A percentile compares a stretch with the other conserved stretches of the same genome.
Conservation (phyloP, 64 coral and sea anemone genomes). For the Porites lutea region DNA sequence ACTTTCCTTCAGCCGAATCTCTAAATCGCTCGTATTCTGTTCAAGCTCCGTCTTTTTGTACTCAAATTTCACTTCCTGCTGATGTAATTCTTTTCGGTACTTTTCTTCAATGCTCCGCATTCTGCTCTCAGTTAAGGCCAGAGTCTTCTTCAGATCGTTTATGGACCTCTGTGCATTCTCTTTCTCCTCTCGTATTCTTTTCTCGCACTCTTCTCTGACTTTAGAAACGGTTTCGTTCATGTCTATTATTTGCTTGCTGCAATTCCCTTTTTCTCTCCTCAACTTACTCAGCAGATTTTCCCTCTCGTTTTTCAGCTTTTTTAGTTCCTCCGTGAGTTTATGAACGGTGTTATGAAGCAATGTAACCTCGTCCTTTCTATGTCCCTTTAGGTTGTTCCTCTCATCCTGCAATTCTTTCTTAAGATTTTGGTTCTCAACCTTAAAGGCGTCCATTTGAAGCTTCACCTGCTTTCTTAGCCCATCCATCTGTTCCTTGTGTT, state of each 20-base stretch:
- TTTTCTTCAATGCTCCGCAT: constrained; percentile 45
- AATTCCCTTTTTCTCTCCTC: neutral
- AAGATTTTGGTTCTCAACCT: constrained; percentile 37
- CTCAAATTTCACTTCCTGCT: constrained; percentile 30
- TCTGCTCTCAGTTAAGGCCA: constrained; percentile 23
- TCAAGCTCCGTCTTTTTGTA: constrained; percentile 37
- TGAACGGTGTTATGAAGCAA: neutral
- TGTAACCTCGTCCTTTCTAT: neutral
- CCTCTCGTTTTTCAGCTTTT: constrained; percentile 52
- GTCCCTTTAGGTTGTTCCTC: neutral
- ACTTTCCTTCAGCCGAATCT: constrained; percentile 7
- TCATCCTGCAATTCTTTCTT: constrained; percentile 12
- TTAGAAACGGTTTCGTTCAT: neutral
- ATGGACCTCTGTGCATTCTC: constrained; percentile 7
- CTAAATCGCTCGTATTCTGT: neutral
- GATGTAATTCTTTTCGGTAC: constrained; percentile 15
- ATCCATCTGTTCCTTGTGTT: constrained; percentile 49
- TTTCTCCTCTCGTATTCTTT: constrained; percentile 18
- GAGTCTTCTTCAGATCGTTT: constrained; percentile 23
- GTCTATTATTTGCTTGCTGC: neutral
- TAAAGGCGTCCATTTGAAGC: constrained; percentile 50
- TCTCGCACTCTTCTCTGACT: constrained; percentile 30
- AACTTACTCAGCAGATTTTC: constrained; percentile 28
- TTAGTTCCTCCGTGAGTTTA: constrained; percentile 36
- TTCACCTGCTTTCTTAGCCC: constrained; percentile 50